These are phyloP conservation scores for Jacana jacana DNA, from an alignment of 2,113 vertebrate genomes.

Conservation along the genomic window DNA sequence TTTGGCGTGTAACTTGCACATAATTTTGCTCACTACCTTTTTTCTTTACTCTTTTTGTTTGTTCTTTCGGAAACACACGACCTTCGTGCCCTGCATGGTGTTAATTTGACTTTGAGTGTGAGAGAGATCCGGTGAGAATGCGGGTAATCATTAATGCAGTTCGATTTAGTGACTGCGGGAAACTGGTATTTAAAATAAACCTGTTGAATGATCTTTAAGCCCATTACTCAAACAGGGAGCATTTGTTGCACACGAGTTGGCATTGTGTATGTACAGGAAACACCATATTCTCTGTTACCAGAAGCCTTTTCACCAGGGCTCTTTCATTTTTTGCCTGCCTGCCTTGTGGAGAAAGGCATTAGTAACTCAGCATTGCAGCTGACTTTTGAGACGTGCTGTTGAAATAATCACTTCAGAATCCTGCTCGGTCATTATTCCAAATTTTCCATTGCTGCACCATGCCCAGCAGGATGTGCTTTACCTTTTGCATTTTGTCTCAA, in stretches of 20 bases:
- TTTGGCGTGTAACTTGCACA: not conserved
- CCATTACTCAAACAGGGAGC: not conserved
- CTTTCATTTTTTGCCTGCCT: not conserved
- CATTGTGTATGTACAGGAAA: not conserved
- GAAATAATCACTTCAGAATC: not conserved
- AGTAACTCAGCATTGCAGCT: slow-evolving; percentile 13
- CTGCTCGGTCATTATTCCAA: not conserved
- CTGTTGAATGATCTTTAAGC: not conserved
- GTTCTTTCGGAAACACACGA: not conserved
- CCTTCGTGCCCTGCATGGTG: not conserved
- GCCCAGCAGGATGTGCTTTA: not conserved
- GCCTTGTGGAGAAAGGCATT: not conserved
- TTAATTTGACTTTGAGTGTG: not conserved
- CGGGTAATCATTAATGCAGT: not conserved
- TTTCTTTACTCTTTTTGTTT: not conserved
- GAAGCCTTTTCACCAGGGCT: not conserved
- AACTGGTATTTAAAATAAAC: not conserved
- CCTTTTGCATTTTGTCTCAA: not conserved
- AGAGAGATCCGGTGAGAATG: not conserved
- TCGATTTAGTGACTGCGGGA: not conserved
- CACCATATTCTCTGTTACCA: accelerated
- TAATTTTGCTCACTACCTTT: not conserved
- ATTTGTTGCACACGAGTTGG: not conserved
- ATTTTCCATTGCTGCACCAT: not conserved
- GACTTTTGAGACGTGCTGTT: not conserved